Evolutionary conservation across 2,113 vertebrate species (phyloP).

Genomic region (Lanius ludovicianus): DNA sequence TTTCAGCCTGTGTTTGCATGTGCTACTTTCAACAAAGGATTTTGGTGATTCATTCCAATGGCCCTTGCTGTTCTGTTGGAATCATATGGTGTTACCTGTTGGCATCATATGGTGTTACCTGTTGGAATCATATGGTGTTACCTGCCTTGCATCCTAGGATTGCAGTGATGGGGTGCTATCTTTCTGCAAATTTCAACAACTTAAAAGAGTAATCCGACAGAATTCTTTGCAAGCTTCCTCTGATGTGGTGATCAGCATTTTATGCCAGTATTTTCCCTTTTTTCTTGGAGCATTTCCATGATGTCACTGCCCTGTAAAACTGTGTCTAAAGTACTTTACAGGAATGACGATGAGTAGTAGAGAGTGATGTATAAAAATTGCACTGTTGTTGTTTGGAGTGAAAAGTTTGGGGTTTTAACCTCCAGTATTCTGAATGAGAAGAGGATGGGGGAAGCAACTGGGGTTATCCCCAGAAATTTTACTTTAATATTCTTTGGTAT

Average conservation of each 20-base stretch:
- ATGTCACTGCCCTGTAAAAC: not conserved
- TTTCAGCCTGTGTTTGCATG: not conserved
- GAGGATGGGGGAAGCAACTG: not conserved
- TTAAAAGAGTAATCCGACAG: not conserved
- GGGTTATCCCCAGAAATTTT: not conserved
- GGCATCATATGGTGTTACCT: not conserved
- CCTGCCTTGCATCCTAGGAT: not conserved
- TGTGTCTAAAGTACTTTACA: not conserved
- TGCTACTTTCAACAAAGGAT: not conserved
- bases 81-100: not conserved
- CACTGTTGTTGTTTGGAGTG: not conserved
- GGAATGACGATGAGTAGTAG: accelerated
- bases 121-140: accelerated
- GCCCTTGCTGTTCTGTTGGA: not conserved
- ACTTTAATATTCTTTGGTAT: not conserved
- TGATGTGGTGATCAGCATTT: not conserved
- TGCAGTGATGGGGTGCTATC: not conserved
- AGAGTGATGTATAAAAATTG: not conserved
- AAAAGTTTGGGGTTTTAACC: not conserved
- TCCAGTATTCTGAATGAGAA: not conserved
- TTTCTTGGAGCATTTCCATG: not conserved
- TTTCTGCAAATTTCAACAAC: not conserved
- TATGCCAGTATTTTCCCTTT: not conserved
- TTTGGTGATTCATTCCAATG: not conserved
- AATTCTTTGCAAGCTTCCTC: not conserved